Evolutionary conservation across 1,140 invertebrate species (phyloP), one percentile per base, ranked within the genome.

Genomic region (Hylyphantes graminicola): DNA sequence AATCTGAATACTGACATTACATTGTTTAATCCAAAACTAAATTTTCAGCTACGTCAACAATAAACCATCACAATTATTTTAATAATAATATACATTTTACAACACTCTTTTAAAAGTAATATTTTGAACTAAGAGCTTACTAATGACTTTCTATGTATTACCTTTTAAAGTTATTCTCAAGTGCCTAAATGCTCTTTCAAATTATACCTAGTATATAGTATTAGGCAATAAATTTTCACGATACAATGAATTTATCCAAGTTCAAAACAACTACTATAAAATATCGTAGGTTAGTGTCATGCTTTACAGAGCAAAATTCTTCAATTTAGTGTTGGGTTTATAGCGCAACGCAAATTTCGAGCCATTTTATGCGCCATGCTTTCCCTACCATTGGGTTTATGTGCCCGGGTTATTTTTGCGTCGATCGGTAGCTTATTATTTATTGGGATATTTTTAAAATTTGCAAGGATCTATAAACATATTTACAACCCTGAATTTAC

Each of bases 401-500:
- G 76, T 13, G n/a, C 17, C n/a, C 68, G 10, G 51, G 13, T 80
- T 80, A 70, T 70, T 70, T 70, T 70, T 70, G 50, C 57, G 77
- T 54, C 19, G 65, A 80, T 80, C 13, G 55, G 77, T 21, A 59
- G 53, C 53, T 55, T 53, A 59, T 70, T 54, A 80, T 80, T 80
- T 80, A 80, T 80, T 68, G 61, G 65, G 13, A n/a, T 78, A 65
- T 78, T 65, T 78, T 78, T 19, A 81, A 81, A 81, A 73, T 73
- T 81, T 73, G 54, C 10, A 68, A 64, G 59, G 73, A 57, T 48
- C 57, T 59, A 81, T 81, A 81, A 81, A 81, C 35, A 81, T 81
- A 73, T 81, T 81, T 81, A 81, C 73, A 81, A 50, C 68, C 21
- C 8, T 73, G 17, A 55, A 81, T 81, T 81, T 81, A 63, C 79